A percentile compares a stretch with the other conserved stretches of the same genome.
phyloP scores from a whole-genome alignment of 2,888 invertebrate species.

The Bombyx huttoni region DNA sequence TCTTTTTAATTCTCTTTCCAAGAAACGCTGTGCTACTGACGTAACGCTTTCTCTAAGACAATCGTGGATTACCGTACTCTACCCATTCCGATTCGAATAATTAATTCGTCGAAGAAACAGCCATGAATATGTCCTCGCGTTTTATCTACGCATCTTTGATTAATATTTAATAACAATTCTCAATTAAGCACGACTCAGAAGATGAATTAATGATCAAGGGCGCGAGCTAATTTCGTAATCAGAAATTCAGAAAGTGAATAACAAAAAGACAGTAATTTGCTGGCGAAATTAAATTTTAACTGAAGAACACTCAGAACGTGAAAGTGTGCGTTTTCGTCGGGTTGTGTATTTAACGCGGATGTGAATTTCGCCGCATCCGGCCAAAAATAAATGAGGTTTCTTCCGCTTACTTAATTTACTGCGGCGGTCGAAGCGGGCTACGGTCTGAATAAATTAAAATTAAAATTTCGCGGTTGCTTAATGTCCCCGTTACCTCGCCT shows the following conservation, averaged over 20 bases:
- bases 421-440: constrained; percentile 46
- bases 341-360: constrained; percentile 69
- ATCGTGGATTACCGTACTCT: constrained; percentile 16
- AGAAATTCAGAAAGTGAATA: constrained; percentile 61
- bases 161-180: constrained; percentile 38
- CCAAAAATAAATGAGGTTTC: constrained; percentile 71
- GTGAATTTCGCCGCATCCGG: constrained; percentile 66
- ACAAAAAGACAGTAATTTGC: constrained; percentile 66
- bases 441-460: constrained; percentile 62
- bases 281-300: constrained; percentile 63
- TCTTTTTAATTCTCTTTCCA: no score
- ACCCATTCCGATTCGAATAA: constrained; percentile 13
- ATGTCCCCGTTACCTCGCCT: constrained; percentile 35
- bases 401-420: constrained; percentile 70
- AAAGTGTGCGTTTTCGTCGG: constrained; percentile 47
- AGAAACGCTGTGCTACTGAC: not conserved
- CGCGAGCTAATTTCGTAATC: constrained; percentile 43
- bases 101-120: constrained; percentile 9
- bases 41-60: constrained; percentile 9
- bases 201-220: constrained; percentile 44
- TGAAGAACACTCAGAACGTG: constrained; percentile 55
- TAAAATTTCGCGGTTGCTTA: constrained; percentile 59
- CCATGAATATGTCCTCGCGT: not conserved
- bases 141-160: constrained; percentile 22
- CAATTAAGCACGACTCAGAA: constrained; percentile 37